These are phyloP conservation scores for Tuberolachnus salignus DNA, from an alignment of 2,888 invertebrate genomes.

Conservation along the genomic window DNA sequence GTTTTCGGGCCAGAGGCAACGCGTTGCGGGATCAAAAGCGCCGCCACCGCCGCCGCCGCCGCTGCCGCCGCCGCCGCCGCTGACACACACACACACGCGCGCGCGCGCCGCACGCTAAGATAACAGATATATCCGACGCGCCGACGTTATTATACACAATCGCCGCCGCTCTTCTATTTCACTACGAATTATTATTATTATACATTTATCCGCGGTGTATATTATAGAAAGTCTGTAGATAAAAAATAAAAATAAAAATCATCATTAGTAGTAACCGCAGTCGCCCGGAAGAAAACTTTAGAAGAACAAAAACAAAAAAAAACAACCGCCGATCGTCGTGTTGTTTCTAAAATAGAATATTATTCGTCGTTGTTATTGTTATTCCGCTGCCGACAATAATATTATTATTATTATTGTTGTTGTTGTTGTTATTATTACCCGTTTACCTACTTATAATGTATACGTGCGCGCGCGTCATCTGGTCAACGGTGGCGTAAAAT, in stretches of 20 bases:
- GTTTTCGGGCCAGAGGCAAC: conserved; percentile 56
- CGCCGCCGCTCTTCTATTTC: conserved; percentile 48
- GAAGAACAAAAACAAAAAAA: neutral
- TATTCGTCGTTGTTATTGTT: too few species aligned
- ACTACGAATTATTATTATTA: conserved; percentile 23
- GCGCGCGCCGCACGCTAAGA: conserved; percentile 12
- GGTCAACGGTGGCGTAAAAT: too few species aligned
- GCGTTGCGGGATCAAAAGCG: conserved; percentile 51
- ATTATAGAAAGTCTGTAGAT: neutral
- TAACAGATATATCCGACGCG: conserved; percentile 51
- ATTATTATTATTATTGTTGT: too few species aligned
- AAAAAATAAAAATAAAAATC: too few species aligned
- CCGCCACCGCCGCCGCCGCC: conserved; percentile 35
- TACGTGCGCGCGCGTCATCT: too few species aligned
- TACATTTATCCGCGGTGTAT: neutral
- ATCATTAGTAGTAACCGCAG: neutral
- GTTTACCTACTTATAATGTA: too few species aligned
- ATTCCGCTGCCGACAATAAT: too few species aligned
- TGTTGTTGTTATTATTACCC: too few species aligned
- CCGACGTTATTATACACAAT: conserved; percentile 35
- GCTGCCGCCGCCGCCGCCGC: conserved; percentile 28
- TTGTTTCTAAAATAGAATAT: too few species aligned
- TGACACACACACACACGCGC: conserved; percentile 14
- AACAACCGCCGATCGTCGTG: too few species aligned
- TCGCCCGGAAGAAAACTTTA: conserved; percentile 11